phyloP scores from a whole-genome alignment of 2,888 invertebrate species.

The Drosophila robusta region DNA sequence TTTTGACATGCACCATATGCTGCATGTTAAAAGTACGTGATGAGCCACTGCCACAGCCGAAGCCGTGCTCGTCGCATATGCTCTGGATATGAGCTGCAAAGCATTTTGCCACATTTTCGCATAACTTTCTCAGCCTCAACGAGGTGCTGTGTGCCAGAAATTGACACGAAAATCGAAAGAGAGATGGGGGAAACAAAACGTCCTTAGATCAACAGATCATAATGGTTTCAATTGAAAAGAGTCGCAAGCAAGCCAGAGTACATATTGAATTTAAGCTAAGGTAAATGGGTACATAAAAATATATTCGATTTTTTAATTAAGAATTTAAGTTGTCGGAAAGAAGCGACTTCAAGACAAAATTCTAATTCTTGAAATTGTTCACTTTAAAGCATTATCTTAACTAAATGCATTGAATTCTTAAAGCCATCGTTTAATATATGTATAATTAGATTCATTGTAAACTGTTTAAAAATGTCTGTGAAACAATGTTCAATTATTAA shows the following conservation, averaged over 20 bases:
- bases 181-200: not conserved
- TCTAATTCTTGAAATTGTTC: no score
- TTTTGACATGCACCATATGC: constrained; percentile 68
- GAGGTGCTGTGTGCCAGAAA: constrained; percentile 4
- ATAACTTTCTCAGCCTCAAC: constrained; percentile 36
- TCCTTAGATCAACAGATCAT: constrained; percentile 21
- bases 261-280: not conserved
- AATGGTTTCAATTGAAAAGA: not conserved
- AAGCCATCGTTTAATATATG: no score
- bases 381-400: no score
- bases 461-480: no score
- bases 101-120: constrained; percentile 60
- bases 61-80: constrained; percentile 35
- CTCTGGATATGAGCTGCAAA: constrained; percentile 58
- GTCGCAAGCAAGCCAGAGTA: not conserved
- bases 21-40: constrained; percentile 63
- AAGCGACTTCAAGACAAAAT: no score
- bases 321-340: no score
- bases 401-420: no score
- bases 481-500: no score
- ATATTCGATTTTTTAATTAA: no score
- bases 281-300: no score
- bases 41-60: constrained; percentile 40
- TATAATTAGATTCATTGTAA: no score
- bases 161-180: not conserved